Base-by-base conservation (phyloP, 2,113 vertebrate species). In the Pedionomus torquatus region DNA sequence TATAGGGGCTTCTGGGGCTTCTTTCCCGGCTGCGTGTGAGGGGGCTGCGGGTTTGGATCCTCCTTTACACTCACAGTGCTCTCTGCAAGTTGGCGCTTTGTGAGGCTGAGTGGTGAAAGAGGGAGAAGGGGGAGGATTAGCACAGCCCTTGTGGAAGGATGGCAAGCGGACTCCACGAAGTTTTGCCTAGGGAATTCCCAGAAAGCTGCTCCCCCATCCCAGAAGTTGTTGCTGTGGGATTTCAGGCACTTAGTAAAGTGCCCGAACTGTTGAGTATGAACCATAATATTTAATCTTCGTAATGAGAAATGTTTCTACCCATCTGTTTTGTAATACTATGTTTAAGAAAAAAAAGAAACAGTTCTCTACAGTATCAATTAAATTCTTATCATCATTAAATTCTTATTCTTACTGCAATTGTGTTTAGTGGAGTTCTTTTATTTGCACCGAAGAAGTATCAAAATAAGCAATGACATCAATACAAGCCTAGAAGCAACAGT, bases 291-390 rank as follows among this genome's bases (percentile, higher is more conserved):
- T 14, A 6, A 2, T 66, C 54, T 1, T 69, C 1, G 13, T 2
- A n/a, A 4, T 3, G 13, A n/a, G n/a, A 13, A 33, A 31, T 15
- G 21, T 58, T 52, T 66, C 23, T 60, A 8, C 3, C 5, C 5
- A 1, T 7, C 3, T n/a, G 2, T 63, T 81, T 19, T 2, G 1
- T n/a, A 20, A 44, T 2, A 5, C 3, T n/a, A 0, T 7, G 9
- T 51, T 46, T 4, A 44, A 66, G 63, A 63, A 66, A 74, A 10
- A 20, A 51, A 79, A 46, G 1, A 5, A 10, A 18, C 2, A 7
- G 0, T 39, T 70, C 19, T 51, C 16, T 25, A 5, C 9, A 28
- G 3, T 20, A 39, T n/a, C n/a, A n/a, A n/a, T n/a, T n/a, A n/a
- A n/a, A n/a, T n/a, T n/a, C n/a, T n/a, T n/a, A n/a, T n/a, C n/a